A percentile compares a stretch with the other conserved stretches of the same genome.
Conservation (phyloP, 2,888 invertebrate genomes). For the Crocallis elinguaria region DNA sequence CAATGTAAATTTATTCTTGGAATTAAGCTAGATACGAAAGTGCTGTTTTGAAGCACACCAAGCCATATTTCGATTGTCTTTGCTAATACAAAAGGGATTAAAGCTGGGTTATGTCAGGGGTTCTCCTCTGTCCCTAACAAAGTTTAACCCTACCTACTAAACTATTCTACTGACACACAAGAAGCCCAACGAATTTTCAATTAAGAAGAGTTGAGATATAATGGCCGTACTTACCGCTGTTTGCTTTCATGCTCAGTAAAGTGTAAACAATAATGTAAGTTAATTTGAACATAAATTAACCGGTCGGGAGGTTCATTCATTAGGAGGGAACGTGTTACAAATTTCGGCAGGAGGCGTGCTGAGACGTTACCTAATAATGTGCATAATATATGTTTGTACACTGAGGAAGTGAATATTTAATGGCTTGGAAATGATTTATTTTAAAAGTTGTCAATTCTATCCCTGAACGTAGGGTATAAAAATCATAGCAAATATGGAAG, state of each 20-base stretch:
- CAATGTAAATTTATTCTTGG: too few relatives aligned
- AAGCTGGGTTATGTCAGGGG: too few relatives aligned
- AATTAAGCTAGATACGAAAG: too few relatives aligned
- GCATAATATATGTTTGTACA: conserved; percentile 28
- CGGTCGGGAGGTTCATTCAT: conserved; percentile 41
- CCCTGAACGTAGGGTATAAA: too few relatives aligned
- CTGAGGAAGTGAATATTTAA: conserved; percentile 17
- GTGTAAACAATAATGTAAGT: conserved; percentile 37
- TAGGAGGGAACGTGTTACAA: conserved; percentile 41
- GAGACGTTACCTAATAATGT: conserved; percentile 29
- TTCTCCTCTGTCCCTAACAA: too few relatives aligned
- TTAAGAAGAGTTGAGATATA: background rate
- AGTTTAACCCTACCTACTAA: too few relatives aligned
- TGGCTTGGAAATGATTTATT: conserved; percentile 8
- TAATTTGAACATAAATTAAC: conserved; percentile 43
- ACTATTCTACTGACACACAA: too few relatives aligned
- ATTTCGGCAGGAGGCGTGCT: conserved; percentile 33
- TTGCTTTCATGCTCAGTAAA: conserved; percentile 9
- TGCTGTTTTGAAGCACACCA: too few relatives aligned
- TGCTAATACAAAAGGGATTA: too few relatives aligned
- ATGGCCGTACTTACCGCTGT: background rate
- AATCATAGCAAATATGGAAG: too few relatives aligned
- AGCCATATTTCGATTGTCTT: too few relatives aligned
- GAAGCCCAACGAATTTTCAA: background rate
- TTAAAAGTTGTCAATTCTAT: conserved; percentile 5